Evolutionary conservation across 53 echinoderm and acorn worm species (phyloP).

Genomic region (Patiria pectinifera): DNA sequence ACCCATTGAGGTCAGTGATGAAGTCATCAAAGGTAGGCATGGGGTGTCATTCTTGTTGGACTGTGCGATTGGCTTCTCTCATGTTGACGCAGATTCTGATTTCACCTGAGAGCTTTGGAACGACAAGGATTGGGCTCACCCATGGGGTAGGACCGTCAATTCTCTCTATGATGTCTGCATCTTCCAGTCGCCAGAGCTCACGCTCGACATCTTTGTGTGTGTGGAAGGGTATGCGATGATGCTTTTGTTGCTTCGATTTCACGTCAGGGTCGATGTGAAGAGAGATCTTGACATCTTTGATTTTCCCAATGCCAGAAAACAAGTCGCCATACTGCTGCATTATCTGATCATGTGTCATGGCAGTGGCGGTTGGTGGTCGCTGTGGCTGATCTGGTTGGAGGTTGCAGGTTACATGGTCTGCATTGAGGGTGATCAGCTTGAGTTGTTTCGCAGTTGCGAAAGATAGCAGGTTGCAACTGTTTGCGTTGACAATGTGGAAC

Average conservation of each 20-base stretch:
- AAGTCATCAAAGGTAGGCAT: too few relatives aligned
- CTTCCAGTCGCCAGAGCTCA: slow-evolving; percentile 60
- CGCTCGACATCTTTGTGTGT: slow-evolving; percentile 69
- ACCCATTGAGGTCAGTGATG: too few relatives aligned
- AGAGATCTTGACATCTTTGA: too few relatives aligned
- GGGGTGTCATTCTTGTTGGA: too few relatives aligned
- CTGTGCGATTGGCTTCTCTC: too few relatives aligned
- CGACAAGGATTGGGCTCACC: slow-evolving; percentile 65
- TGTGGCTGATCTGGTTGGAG: too few relatives aligned
- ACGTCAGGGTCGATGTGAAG: neutral
- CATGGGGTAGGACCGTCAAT: slow-evolving; percentile 75
- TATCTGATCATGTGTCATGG: neutral
- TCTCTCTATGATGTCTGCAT: slow-evolving; percentile 67
- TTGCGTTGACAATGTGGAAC: too few relatives aligned
- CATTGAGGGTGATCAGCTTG: neutral
- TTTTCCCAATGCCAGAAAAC: too few relatives aligned
- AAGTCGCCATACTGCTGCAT: neutral
- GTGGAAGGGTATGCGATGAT: slow-evolving; percentile 49
- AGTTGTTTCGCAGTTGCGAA: slow-evolving; percentile 30
- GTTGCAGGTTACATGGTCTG: too few relatives aligned
- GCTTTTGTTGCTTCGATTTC: slow-evolving; percentile 56
- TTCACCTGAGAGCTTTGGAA: slow-evolving; percentile 55
- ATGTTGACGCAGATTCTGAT: too few relatives aligned
- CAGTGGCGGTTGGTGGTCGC: too few relatives aligned
- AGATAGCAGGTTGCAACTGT: neutral